Base-by-base conservation (phyloP, 2,797 vertebrate species). In the Semaprochilodus insignis region DNA sequence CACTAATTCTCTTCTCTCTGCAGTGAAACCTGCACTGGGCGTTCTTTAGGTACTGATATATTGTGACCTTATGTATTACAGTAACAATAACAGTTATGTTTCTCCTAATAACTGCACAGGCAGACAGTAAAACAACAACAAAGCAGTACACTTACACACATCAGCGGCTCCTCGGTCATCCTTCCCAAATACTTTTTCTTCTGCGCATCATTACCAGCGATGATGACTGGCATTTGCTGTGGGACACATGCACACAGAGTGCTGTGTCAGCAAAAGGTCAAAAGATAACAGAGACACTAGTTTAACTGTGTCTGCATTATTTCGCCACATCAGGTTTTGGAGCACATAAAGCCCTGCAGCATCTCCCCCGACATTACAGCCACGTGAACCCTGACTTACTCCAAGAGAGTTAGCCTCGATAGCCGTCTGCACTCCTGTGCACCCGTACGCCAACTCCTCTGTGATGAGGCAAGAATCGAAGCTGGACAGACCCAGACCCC, bases 211-310 rank as follows among this genome's bases (percentile, higher is more conserved):
- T 88, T 97, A 51, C 97, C 98, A 71, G 95, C 97, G 80, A 98
- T 75, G 85, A 99, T 96, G 71, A 99, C 91, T 51, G 97, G 97
- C 95, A 98, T 97, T 98, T 99, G 96, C 97, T 99, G 85, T 7
- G 86, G 77, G 57, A 23, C 27, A 86, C 73, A 72, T 86, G 51
- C 84, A 85, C 81, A 31, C 48, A 59, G 23, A 25, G 59, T 0
- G 1, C 11, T 10, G n/a, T n/a, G n/a, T n/a, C n/a, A n/a, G n/a
- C n/a, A n/a, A n/a, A n/a, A n/a, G n/a, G n/a, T n/a, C n/a, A n/a
- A n/a, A 6, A 69, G 8, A 23, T 7, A 23, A 59, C 4, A 36
- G 31, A 1, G 1, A 0, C 11, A 65, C 4, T 3, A 69, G 31
- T 34, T 2, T 23, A 19, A 10, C 44, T 48, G 0, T 2, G 2